These are phyloP conservation scores for Megaceryle alcyon DNA, from an alignment of 2,797 vertebrate species.

Conservation along the genomic window DNA sequence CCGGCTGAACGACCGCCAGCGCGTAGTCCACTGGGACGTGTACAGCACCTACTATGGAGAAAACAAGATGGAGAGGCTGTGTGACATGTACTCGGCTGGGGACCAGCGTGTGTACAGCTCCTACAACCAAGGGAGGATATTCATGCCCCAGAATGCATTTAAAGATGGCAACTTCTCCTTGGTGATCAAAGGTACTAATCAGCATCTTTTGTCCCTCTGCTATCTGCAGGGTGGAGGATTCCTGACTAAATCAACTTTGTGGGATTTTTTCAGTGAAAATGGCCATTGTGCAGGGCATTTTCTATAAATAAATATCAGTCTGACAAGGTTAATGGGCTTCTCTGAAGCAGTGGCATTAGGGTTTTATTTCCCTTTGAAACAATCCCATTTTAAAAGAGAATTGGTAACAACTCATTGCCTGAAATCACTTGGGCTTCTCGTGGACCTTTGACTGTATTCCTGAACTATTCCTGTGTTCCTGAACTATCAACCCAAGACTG, in stretches of 20 bases:
- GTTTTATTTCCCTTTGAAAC: background rate
- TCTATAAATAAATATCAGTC: background rate
- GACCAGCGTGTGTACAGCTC: slow-evolving; percentile 88
- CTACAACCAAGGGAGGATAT: slow-evolving; percentile 86
- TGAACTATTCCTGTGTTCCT: background rate
- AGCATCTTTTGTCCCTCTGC: background rate
- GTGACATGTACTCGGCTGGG: slow-evolving; percentile 92
- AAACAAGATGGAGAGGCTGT: slow-evolving; percentile 83
- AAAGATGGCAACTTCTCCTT: slow-evolving; percentile 94
- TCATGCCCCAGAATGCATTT: slow-evolving; percentile 85
- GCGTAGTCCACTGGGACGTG: slow-evolving; percentile 95
- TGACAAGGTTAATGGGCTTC: background rate
- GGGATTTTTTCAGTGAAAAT: background rate
- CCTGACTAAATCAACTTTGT: rapidly evolving
- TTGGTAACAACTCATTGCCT: background rate
- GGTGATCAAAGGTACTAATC: slow-evolving; percentile 84
- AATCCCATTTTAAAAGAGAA: background rate
- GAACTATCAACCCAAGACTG: background rate
- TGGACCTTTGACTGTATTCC: background rate
- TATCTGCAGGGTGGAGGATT: background rate
- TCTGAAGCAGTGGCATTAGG: background rate
- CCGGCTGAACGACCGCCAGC: slow-evolving; percentile 89
- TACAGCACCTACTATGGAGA: slow-evolving; percentile 44
- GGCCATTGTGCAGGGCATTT: background rate
- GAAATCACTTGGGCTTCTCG: background rate